Evolutionary conservation across 2,888 invertebrate species (phyloP).

Genomic region (Pristionchus japonicus): DNA sequence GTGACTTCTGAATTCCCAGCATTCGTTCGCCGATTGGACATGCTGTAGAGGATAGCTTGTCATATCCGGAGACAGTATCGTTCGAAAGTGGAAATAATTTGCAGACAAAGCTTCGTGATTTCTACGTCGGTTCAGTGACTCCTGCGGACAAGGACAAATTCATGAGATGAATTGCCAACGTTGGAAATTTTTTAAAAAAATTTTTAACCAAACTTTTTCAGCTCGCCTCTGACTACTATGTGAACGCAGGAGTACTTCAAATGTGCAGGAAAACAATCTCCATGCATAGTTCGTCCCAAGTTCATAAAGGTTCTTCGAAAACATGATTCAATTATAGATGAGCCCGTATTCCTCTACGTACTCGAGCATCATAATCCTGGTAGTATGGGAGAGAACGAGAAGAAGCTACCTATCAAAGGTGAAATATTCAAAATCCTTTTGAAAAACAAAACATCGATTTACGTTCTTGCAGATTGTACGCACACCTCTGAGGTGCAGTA

Average conservation of each 20-base stretch:
- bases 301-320: neutral
- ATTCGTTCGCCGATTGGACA: too few species aligned
- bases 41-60: too few species aligned
- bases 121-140: neutral
- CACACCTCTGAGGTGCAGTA: slow-evolving; percentile 8
- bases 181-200: neutral
- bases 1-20: neutral
- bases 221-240: slow-evolving; percentile 20
- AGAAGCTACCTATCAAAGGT: slow-evolving; percentile 58
- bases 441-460: neutral
- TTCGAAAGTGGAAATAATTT: neutral
- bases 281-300: neutral
- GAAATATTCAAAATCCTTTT: too few species aligned
- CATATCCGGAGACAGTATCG: too few species aligned
- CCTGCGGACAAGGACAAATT: neutral
- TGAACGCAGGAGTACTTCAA: neutral
- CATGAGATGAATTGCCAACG: slow-evolving; percentile 18
- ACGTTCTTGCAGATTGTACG: neutral
- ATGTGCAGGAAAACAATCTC: neutral
- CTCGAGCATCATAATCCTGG: slow-evolving; percentile 64
- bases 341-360: slow-evolving; percentile 63
- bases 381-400: slow-evolving; percentile 61
- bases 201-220: neutral
- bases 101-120: neutral
- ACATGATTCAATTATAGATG: neutral